phyloP scores from a whole-genome alignment of 2,797 vertebrate genomes.

The Agapornis canus region DNA sequence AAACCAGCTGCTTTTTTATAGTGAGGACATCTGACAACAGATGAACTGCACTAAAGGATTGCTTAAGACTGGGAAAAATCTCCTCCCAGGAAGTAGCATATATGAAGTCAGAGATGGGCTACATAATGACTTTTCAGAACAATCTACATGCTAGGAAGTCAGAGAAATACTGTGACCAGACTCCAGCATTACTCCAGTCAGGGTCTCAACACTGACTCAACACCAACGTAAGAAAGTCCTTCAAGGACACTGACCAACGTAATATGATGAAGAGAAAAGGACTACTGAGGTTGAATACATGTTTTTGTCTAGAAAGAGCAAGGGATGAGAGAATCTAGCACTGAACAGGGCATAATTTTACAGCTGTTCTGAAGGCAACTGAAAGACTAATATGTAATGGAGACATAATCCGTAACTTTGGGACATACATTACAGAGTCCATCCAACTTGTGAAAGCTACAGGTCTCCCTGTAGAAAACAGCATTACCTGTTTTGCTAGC shows the following conservation, averaged over 20 bases:
- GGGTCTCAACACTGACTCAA: background rate
- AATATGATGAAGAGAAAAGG: background rate
- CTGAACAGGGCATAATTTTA: background rate
- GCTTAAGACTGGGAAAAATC: background rate
- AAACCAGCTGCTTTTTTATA: background rate
- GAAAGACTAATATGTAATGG: background rate
- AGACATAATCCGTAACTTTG: background rate
- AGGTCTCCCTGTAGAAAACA: background rate
- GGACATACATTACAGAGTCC: background rate
- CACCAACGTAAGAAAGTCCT: background rate
- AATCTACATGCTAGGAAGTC: background rate
- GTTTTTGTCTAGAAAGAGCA: background rate
- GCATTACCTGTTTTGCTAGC: conserved; percentile 89
- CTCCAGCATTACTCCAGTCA: background rate
- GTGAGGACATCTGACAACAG: background rate
- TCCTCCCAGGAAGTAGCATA: background rate
- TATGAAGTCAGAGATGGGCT: background rate
- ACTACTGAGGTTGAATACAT: background rate
- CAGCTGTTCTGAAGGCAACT: background rate
- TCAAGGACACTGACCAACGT: background rate
- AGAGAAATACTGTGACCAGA: background rate
- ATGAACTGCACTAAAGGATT: background rate
- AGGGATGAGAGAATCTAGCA: background rate
- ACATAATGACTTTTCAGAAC: background rate
- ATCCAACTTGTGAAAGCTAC: background rate